A percentile compares a stretch with the other conserved stretches of the same genome.
Conservation (phyloP, 2,113 vertebrate genomes). For the Dromas ardeola region DNA sequence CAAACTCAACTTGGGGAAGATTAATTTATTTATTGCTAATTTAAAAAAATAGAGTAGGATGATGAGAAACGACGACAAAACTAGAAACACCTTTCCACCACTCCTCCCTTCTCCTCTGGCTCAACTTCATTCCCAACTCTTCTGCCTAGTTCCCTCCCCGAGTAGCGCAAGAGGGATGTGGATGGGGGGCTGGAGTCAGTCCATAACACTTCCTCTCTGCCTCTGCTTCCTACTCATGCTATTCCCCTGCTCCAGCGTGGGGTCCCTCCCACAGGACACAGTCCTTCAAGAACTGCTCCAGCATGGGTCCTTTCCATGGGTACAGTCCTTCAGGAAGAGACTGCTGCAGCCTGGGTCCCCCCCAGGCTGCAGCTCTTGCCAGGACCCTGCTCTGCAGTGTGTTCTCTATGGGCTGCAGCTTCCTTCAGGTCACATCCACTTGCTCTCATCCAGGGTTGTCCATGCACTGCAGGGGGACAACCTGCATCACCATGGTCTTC, state of each 20-base stretch:
- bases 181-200: background rate
- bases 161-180: background rate
- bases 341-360: background rate
- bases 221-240: background rate
- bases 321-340: background rate
- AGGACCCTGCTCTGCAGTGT: background rate
- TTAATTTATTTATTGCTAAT: background rate
- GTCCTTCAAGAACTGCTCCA: background rate
- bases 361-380: background rate
- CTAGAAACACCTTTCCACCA: background rate
- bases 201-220: background rate
- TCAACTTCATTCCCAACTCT: background rate
- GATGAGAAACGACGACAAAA: background rate
- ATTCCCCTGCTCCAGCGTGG: background rate
- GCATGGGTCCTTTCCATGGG: background rate
- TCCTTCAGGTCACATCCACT: background rate
- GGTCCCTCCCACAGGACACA: background rate
- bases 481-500: background rate
- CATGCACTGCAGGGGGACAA: background rate
- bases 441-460: background rate
- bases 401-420: background rate
- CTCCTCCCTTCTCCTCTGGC: background rate
- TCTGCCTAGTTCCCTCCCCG: rapidly evolving
- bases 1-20: background rate
- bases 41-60: background rate